Percentiles rank a stretch among this genome's conserved stretches.
phyloP scores from a whole-genome alignment of 2,888 invertebrate species.

The Strigamia transsilvanica region DNA sequence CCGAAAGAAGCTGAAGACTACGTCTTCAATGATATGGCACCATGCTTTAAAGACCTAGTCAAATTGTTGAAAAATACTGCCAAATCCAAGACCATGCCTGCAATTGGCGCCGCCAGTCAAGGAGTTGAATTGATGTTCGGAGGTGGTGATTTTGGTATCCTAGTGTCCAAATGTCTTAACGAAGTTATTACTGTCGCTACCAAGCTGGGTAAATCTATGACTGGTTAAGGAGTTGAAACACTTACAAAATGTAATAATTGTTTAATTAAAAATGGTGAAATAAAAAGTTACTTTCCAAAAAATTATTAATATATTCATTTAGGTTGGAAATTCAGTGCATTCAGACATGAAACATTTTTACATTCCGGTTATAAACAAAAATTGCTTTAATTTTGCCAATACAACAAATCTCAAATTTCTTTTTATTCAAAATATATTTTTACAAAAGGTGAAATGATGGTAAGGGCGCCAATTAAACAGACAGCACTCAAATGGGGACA shows the following conservation, averaged over 20 bases:
- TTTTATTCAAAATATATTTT: no score
- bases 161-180: neutral
- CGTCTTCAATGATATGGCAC: neutral
- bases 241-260: neutral
- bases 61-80: neutral
- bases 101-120: neutral
- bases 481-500: no score
- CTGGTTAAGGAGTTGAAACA: neutral
- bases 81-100: neutral
- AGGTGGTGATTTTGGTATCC: slow-evolving; percentile 1
- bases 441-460: no score
- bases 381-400: no score
- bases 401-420: no score
- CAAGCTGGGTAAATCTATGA: neutral
- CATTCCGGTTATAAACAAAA: no score
- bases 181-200: neutral
- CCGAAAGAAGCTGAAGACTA: neutral
- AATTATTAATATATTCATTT: neutral
- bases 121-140: slow-evolving; percentile 14
- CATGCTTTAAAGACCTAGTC: neutral
- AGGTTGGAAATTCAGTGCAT: no score
- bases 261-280: neutral
- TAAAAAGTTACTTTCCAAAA: neutral
- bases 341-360: no score
- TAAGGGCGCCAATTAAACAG: no score